Evolutionary conservation across 2,888 invertebrate species (phyloP), one percentile per base, ranked within the genome.

Genomic region (Dynastes tityus): DNA sequence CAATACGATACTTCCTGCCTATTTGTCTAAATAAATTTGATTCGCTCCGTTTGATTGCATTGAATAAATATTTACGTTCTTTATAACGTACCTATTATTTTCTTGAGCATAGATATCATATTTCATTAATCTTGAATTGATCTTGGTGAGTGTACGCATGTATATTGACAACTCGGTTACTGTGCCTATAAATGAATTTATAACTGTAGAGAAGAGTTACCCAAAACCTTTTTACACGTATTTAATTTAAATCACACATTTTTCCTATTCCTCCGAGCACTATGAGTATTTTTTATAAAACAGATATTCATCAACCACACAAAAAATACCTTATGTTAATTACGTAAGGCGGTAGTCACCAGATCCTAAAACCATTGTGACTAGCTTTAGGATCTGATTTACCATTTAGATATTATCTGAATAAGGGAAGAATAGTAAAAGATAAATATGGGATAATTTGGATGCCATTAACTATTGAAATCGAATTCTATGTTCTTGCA

Each of bases 401-500:
- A 65, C 45, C 67, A 65, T 40, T 63, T 65, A 65, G 65, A 76
- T 65, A 76, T 68, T 68, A 68, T 68, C 68, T 51, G 49, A 27
- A 45, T 29, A 27, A 68, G 51, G 68, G 68, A 68, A 29, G 68
- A 68, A 61, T 49, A 51, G 29, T 29, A 49, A 27, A 27, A 32
- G 51, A 64, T 65, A 65, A 67, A 64, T 51, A 53, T 55, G 76
- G 76, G 76, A 53, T 65, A 51, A 76, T 65, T 65, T 65, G 27
- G 65, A 65, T 51, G 53, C 76, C 64, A 76, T 76, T 65, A 76
- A 51, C 22, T 32, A 65, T 76, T 76, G 76, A 76, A 76, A 65
- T 65, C 65, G 65, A 55, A 76, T 16, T 76, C 65, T 51, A 76
- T 51, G 61, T 8, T 11, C n/a, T 5, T 6, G 76, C 76, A 76